Evolutionary conservation across 2,797 vertebrate species (phyloP), one percentile per base, ranked within the genome.

Genomic region (Protosalanx chinensis): DNA sequence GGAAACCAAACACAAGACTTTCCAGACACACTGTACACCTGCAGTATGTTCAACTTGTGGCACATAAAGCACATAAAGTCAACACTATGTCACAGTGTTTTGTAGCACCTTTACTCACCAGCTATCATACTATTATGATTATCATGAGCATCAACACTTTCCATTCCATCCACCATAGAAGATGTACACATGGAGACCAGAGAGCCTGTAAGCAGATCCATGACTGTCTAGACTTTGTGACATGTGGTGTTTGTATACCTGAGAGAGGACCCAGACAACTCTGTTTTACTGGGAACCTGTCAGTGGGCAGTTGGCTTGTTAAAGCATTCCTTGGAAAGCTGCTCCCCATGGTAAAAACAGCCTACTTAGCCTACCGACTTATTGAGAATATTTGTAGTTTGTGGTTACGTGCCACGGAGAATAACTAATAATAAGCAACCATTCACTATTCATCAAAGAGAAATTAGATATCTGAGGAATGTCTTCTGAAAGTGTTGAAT

Each of bases 271-370:
- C 70, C 27, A 51, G 41, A 13, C 51, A 27, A 60, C 57, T 49
- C 66, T 64, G 37, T 81, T 85, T 83, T 72, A 86, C 64, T 78
- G 76, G 81, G 77, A 86, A 76, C 73, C 83, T 72, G 57, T 76
- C 68, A 81, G 80, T 58, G 4, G 62, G 83, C 69, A 85, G 83
- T 80, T 84, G 76, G 69, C 82, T 81, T 67, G 72, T 85, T 79
- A 86, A 84, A 71, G 81, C 20, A 49, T 46, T 60, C 75, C 75
- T 67, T 1, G 57, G 70, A 73, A 65, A 72, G 69, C 68, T 60
- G 5, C 10, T 68, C 69, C 69, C 6, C 76, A 76, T 77, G 59
- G 66, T 70, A 65, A 62, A 70, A 71, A 78, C 64, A 75, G 72
- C 56, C 37, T 76, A 32, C 69, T 74, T 64, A 10, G 37, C 66